Percentiles rank a stretch among this genome's conserved stretches.
These are phyloP conservation scores for Eurois occulta DNA, from an alignment of 2,888 invertebrate genomes.

Conservation along the genomic window DNA sequence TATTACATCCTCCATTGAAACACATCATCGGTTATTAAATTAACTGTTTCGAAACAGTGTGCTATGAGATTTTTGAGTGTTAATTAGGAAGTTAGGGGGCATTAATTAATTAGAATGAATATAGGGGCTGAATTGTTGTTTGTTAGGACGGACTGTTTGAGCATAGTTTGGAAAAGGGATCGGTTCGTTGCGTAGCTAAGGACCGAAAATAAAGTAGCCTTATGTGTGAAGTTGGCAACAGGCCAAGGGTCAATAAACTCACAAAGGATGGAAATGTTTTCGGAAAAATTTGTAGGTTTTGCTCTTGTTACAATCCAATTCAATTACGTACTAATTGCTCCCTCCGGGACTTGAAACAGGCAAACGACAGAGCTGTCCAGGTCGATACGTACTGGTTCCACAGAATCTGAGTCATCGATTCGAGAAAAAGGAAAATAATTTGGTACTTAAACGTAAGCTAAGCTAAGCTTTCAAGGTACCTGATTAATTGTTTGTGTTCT, in stretches of 20 bases:
- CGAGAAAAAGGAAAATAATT: too few species aligned
- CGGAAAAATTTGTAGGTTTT: background rate
- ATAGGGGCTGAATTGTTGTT: conserved; percentile 27
- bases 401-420: too few species aligned
- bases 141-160: conserved; percentile 9
- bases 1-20: conserved; percentile 46
- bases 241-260: background rate
- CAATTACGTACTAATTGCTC: background rate
- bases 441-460: background rate
- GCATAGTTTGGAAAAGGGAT: conserved; percentile 30
- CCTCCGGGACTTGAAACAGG: too few species aligned
- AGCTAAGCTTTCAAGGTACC: background rate
- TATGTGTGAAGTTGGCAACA: background rate
- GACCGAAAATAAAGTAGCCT: background rate
- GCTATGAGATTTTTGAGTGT: conserved; percentile 46
- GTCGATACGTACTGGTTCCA: too few species aligned
- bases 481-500: background rate
- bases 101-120: conserved; percentile 38
- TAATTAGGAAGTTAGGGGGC: conserved; percentile 52
- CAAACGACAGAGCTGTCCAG: too few species aligned
- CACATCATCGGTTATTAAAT: conserved; percentile 52
- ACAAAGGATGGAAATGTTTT: background rate
- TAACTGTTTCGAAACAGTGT: conserved; percentile 50
- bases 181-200: background rate
- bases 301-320: background rate